Evolutionary conservation across 37 sponge, comb jelly and placozoan species (phyloP), one percentile per base, ranked within the genome.

Genomic region (Dysidea cf. avara): DNA sequence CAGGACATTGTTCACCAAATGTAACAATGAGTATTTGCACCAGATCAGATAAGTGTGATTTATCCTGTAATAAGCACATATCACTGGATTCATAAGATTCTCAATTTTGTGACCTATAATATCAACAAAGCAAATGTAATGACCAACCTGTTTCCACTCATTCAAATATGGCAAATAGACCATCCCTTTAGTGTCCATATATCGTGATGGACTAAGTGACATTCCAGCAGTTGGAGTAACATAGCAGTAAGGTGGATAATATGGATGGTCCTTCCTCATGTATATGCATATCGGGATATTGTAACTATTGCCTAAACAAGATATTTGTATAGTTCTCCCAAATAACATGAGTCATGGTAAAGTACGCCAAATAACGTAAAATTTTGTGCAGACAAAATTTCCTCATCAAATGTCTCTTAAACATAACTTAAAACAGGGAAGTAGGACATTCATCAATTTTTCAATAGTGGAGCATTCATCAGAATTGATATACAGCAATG

Each of bases 241-340:
- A 36, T 72, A 71, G 25, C 81, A 81, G 0, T 86, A 77, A 5
- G 99, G 99, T 12, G 81, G 61, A 20, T 78, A 36, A 39, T 86
- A 47, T 26, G 99, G 99, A 55, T 89, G 88, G 29, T 76, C 79
- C n/a, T 56, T 64, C 1, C 66, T 72, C 22, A 99, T 49, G 88
- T 86, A 99, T 25, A 95, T 87, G 56, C 40, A 71, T 13, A 99
- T 61, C 3, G 99, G 99, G 36, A 99, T 99, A 81, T 99, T 95
- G 86, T 99, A 99, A 3, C 53, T 83, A 61, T 56, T 55, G 12
- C 96, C 97, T 90, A 39, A 7, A 56, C 38, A 29, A 0, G 39
- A 26, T 56, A 14, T 38, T 35, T 4, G 18, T 18, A 43, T 2
- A 5, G 16, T 30, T 43, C 0, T 56, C 48, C 14, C 25, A 39